A percentile compares a stretch with the other conserved stretches of the same genome.
Conservation (phyloP, 2,113 vertebrate genomes). For the Apodemus speciosus region DNA sequence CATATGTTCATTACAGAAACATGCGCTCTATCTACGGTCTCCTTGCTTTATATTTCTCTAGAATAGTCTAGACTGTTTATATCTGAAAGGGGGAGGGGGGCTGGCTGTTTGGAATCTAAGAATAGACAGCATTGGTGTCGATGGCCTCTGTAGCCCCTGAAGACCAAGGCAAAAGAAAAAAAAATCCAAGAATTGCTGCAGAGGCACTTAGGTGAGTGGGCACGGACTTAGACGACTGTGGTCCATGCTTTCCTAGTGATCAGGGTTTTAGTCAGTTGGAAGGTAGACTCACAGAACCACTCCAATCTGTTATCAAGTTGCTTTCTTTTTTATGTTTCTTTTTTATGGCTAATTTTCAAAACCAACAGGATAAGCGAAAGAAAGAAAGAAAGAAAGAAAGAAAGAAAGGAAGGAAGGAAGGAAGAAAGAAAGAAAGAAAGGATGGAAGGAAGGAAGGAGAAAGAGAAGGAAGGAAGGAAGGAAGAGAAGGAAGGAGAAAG, state of each 20-base stretch:
- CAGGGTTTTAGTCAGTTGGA: constrained; percentile 14
- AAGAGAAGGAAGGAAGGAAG: not conserved
- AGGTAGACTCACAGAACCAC: constrained; percentile 3
- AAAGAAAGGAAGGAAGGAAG: constrained; percentile 6
- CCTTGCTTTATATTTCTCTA: not conserved
- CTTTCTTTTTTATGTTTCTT: not conserved
- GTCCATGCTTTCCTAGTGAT: not conserved
- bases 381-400: not conserved
- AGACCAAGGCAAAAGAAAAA: not conserved
- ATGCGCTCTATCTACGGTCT: not conserved
- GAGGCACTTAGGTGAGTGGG: not conserved
- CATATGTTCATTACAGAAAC: constrained; percentile 25
- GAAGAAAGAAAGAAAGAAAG: not conserved
- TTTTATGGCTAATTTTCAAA: constrained; percentile 32
- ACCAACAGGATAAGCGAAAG: not conserved
- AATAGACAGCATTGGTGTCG: not conserved
- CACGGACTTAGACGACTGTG: not conserved
- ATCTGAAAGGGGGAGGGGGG: constrained; percentile 9
- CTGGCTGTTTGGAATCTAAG: not conserved
- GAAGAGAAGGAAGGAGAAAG: too few relatives aligned
- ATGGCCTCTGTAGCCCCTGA: not conserved
- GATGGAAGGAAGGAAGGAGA: not conserved
- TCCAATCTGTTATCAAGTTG: not conserved
- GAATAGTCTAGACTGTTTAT: not conserved
- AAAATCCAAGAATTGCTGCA: not conserved